Percentiles rank a stretch among this genome's conserved stretches.
Conservation (phyloP, 2,888 invertebrate genomes). For the Pomacea canaliculata region DNA sequence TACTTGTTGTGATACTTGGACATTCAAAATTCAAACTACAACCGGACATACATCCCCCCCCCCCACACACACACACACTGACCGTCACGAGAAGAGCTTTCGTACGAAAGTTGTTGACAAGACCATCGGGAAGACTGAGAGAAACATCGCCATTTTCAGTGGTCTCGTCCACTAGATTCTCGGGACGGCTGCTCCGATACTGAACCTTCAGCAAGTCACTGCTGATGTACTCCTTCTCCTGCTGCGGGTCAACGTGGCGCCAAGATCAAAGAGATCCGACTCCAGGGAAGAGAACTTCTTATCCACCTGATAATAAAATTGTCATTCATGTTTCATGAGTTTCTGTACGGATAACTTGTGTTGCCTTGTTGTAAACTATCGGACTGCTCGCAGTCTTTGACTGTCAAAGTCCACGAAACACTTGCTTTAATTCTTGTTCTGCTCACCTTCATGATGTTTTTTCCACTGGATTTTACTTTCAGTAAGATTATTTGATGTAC, state of each 20-base stretch:
- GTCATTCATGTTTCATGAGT: background rate
- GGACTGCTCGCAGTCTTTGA: too few species aligned
- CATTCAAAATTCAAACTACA: background rate
- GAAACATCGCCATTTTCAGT: background rate
- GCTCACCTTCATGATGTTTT: too few species aligned
- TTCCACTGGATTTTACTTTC: too few species aligned
- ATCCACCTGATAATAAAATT: background rate
- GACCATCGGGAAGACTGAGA: conserved; percentile 3
- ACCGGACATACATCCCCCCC: background rate
- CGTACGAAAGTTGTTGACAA: background rate
- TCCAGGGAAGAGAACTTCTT: background rate
- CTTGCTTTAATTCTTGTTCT: too few species aligned
- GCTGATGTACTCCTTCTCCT: background rate
- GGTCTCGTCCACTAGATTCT: background rate
- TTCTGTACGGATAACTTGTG: too few species aligned
- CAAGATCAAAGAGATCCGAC: background rate
- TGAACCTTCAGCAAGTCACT: background rate
- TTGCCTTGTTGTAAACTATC: too few species aligned
- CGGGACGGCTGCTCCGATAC: conserved; percentile 3
- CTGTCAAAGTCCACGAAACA: too few species aligned
- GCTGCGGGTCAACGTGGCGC: background rate
- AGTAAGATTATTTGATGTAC: too few species aligned
- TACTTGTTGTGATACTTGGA: background rate
- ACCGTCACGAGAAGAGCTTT: background rate
- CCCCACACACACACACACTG: background rate